These are phyloP conservation scores for Sinocyclocheilus anophthalmus DNA, from an alignment of 2,113 vertebrate species.

Conservation along the genomic window DNA sequence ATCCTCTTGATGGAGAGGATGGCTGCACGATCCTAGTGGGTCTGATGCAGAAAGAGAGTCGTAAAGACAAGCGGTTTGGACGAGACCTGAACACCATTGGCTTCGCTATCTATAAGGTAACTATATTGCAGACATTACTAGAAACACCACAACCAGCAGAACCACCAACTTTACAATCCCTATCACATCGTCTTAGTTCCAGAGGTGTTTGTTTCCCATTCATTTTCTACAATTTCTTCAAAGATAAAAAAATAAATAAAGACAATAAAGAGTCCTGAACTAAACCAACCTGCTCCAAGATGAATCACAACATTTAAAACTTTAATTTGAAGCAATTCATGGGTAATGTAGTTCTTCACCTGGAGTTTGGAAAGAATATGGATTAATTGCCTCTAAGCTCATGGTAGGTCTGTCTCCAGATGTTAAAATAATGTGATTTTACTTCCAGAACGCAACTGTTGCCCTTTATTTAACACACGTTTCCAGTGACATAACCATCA, in stretches of 20 bases:
- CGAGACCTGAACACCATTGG: conserved; percentile 71
- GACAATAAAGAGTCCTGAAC: neutral
- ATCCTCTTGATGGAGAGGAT: conserved; percentile 56
- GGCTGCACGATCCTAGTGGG: conserved; percentile 71
- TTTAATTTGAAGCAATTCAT: neutral
- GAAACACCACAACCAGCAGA: neutral
- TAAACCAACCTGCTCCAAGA: neutral
- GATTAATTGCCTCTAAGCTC: neutral
- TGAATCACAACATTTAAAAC: neutral
- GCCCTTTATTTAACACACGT: neutral
- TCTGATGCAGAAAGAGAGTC: conserved; percentile 73
- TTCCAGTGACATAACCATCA: neutral
- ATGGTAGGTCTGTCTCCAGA: neutral
- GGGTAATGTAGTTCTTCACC: neutral
- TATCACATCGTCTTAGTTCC: neutral
- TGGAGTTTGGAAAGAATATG: neutral
- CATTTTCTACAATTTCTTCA: neutral
- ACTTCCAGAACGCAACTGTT: neutral
- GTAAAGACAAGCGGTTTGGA: conserved; percentile 65
- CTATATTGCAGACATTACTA: neutral
- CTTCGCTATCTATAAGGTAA: conserved; percentile 71
- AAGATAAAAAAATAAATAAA: neutral
- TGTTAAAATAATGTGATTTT: neutral
- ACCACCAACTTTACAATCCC: neutral
- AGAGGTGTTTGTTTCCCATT: neutral